phyloP scores from a whole-genome alignment of 2,113 vertebrate genomes.

The Thinocorus orbignyianus region DNA sequence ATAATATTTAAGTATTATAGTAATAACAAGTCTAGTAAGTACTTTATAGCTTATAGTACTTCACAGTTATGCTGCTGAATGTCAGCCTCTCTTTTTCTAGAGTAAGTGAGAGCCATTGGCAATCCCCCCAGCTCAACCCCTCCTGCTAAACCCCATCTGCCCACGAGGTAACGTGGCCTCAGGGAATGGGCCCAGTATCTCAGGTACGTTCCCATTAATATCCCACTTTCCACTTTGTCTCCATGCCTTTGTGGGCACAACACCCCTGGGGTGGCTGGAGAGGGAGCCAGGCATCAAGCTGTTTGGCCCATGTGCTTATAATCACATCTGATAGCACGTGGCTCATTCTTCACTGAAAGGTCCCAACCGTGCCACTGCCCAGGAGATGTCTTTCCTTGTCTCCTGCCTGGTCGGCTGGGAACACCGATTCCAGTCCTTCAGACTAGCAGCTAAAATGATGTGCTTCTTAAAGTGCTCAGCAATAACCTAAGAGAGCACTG shows the following conservation, averaged over 20 bases:
- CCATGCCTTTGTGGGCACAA: background rate
- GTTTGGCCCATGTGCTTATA: background rate
- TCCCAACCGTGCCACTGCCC: background rate
- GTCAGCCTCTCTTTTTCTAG: background rate
- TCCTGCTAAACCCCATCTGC: slow-evolving; percentile 23
- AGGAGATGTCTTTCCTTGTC: background rate
- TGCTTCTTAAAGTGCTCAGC: background rate
- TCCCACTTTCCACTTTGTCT: background rate
- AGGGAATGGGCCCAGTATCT: background rate
- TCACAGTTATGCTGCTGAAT: background rate
- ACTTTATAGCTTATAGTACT: background rate
- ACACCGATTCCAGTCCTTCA: background rate
- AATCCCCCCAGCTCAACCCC: background rate
- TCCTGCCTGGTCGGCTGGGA: background rate
- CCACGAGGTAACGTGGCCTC: background rate
- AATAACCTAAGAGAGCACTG: background rate
- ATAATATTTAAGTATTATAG: background rate
- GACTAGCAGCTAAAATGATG: background rate
- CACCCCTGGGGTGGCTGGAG: background rate
- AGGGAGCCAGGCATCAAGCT: background rate
- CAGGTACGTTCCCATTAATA: fast-evolving
- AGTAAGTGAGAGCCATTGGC: slow-evolving; percentile 1
- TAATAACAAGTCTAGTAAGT: background rate
- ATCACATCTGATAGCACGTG: background rate
- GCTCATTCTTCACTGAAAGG: background rate